Base-by-base conservation (phyloP, 2,888 invertebrate genomes). In the Oscheius myriophilus region DNA sequence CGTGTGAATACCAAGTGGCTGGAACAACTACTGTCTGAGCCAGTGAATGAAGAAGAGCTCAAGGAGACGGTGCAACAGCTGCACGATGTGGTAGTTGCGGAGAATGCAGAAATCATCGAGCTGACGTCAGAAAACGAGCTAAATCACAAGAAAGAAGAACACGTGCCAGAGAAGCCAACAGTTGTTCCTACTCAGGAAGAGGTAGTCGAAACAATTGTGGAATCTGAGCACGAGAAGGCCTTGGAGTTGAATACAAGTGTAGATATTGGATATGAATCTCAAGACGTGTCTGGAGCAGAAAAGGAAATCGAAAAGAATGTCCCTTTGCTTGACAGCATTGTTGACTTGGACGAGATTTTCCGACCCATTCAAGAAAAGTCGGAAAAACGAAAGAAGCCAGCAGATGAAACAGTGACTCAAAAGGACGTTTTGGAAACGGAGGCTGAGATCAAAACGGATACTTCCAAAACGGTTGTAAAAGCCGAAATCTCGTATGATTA, bases 31-130 rank as follows among this genome's bases (percentile, higher is more conserved):
- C 39, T 61, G 16, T 33, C 46, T 6, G 49, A 33, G 33, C 46
- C n/a, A 16, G 26, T 33, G 16, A 61, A 61, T 16, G 61, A 61
- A 33, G 49, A 61, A 49, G 61, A 61, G 18, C 61, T 61, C 6
- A 26, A 61, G 12, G 33, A 61, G 9, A n/a, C 61, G 1, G 61
- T 61, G 14, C 46, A 23, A n/a, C 45, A 61, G 21, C 49, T 61
- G 1, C 46, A 61, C 33, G 61, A 61, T 26, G 33, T 49, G 16
- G 61, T 61, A 1, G 16, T 61, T 25, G 26, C 49, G 33, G 33
- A 33, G 33, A 33, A 46, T 25, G 26, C 49, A 9, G 33, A 33
- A 9, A 33, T 33, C 33, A 33, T 33, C 33, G 33, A 33, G 33
- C 33, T 6, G 9, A 6, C 33, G 33, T 33, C 33, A 1, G 23